Conservation (phyloP, 1,140 invertebrate species). For the Drosophila carrolli region DNA sequence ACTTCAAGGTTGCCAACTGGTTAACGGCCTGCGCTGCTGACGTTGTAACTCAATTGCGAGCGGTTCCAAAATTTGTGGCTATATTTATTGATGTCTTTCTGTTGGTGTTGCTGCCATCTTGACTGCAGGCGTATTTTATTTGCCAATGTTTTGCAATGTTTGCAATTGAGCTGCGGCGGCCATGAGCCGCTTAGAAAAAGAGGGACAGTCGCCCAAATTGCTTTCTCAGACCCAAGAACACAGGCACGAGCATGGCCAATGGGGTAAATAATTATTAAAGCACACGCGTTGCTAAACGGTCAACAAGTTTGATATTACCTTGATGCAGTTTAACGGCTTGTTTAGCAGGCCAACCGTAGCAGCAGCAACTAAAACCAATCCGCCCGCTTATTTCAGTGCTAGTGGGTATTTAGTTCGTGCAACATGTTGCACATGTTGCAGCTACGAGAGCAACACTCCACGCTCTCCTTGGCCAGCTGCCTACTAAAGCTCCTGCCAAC, state of each 20-base stretch:
- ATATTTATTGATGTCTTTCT: slow-evolving; percentile 41
- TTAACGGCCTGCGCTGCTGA: slow-evolving; percentile 50
- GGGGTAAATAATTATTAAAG: slow-evolving; percentile 16
- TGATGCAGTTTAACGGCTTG: slow-evolving; percentile 62
- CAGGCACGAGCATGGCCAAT: slow-evolving; percentile 23
- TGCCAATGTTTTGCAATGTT: slow-evolving; percentile 74
- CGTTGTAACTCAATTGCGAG: slow-evolving; percentile 62
- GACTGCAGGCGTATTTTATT: slow-evolving; percentile 60
- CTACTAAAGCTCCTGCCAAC: slow-evolving; percentile 13
- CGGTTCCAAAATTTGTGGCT: slow-evolving; percentile 58
- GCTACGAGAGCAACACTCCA: neutral
- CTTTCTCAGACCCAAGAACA: slow-evolving; percentile 54
- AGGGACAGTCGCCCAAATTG: slow-evolving; percentile 19
- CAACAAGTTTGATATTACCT: slow-evolving; percentile 30
- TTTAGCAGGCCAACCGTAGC: slow-evolving; percentile 26
- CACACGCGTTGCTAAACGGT: slow-evolving; percentile 12
- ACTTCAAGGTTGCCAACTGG: slow-evolving; percentile 79
- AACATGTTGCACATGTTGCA: slow-evolving; percentile 61
- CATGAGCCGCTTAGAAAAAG: slow-evolving; percentile 59
- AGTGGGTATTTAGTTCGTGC: slow-evolving; percentile 79
- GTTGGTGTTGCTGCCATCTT: slow-evolving; percentile 9
- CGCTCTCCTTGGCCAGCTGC: slow-evolving; percentile 8
- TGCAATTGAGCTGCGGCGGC: slow-evolving; percentile 53
- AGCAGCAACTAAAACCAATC: neutral
- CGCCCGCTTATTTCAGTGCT: slow-evolving; percentile 34